Base-by-base conservation (phyloP, 2,113 vertebrate species). In the Heloderma charlesbogerti region DNA sequence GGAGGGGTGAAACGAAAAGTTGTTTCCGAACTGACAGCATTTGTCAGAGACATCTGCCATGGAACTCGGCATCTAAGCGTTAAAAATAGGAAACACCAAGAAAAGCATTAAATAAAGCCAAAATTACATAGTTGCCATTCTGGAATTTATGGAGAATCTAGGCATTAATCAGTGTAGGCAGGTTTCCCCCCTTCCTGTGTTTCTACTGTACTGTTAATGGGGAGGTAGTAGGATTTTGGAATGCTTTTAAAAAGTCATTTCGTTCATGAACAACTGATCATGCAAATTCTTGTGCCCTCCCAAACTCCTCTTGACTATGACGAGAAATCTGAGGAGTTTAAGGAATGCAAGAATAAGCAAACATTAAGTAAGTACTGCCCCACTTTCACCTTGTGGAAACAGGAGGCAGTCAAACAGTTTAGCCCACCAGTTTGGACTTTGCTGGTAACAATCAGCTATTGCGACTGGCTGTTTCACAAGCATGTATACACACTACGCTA, bases 31-130 rank as follows among this genome's bases (percentile, higher is more conserved):
- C 93, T 95, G 87, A 91, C 72, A 91, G 72, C 74, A 92, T 57
- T 95, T 89, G 15, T 89, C 93, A 94, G 15, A 92, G 93, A 69
- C 72, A 94, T 94, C n/a, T 91, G 86, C 79, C 92, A 87, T 1
- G 18, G 77, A 92, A 95, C 78, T 91, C 86, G 87, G 51, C 67
- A 90, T 60, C 80, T 0, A 91, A 88, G 34, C 75, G 69, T 87
- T 94, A 0, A 86, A 67, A 94, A 94, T 92, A 89, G 90, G 89
- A 88, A 92, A 90, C 74, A 84, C 54, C 57, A 86, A 92, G 77
- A 84, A 87, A 20, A 84, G 27, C 82, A 84, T 93, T 90, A 92
- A 57, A 88, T 86, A 67, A 87, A 88, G 74, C 91, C 90, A 88
- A 95, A 94, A 48, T 82, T 91, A 93, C n/a, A 0, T 85, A 60